Base-by-base conservation (phyloP, 2,888 invertebrate species). In the Hyppa rectilinea region DNA sequence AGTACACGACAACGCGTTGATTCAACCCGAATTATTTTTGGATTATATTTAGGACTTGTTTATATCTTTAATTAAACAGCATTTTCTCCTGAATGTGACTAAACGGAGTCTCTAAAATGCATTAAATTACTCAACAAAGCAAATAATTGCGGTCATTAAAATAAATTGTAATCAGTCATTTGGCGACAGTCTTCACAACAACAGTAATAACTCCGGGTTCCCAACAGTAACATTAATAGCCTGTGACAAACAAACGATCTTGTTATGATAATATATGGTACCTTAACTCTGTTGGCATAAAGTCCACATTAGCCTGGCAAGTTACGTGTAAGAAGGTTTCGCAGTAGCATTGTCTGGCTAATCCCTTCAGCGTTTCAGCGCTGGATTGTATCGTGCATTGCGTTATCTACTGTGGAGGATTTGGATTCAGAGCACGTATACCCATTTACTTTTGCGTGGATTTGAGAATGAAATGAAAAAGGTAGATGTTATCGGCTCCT, bases 261-360 rank as follows among this genome's bases (percentile, higher is more conserved):
- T 43, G 26, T 49, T 59, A 73, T 52, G n/a, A 10, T 4, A 63
- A 10, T 4, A 63, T 29, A 58, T 17, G 36, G 26, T 29, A 69
- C 71, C 49, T 59, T 80, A n/a, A 40, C 17, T 0, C 2, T 3
- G n/a, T 23, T 14, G 58, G 2, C 26, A 52, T 71, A 83, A 59
- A 60, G 68, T 53, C 26, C 31, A 74, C 2, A 12, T 50, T 84
- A 49, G 45, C 20, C 31, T 55, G 49, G 56, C 34, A 58, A 63
- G 62, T 50, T 26, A 14, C 20, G 10, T 53, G 49, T 79, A 78
- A 80, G 76, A 65, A 76, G 79, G 73, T 73, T 78, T 83, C 72
- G 66, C 66, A 69, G 71, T 79, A 67, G 67, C 69, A 82, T 83
- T 84, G 80, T 81, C 75, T 84, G 75, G 79, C 34, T 80, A 87